Evolutionary conservation across 2,797 vertebrate genomes (phyloP), one percentile per base, ranked within the genome.

Genomic region (Corythornis leucogaster): DNA sequence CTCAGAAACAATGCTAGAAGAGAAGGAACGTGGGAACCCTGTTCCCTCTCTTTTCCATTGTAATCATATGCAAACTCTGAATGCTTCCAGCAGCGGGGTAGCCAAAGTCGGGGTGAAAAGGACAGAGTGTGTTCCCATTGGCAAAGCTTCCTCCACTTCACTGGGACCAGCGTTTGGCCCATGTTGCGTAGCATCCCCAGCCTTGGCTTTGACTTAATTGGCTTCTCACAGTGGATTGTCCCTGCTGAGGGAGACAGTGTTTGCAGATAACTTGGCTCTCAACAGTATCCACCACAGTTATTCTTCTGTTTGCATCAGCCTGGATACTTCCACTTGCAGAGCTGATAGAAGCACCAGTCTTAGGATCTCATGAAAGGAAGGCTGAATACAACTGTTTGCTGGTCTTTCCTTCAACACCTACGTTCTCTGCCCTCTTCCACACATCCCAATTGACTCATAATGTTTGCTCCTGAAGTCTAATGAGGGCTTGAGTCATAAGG

Each of bases 11-110:
- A 95, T 86, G 58, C 62, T 40, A 62, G 85, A 54, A 63, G 77
- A 93, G 85, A 50, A 85, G 73, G 58, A 92, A 94, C 4, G 68
- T 95, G 93, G 94, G 94, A 93, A 95, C 38, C 85, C 74, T 79
- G 31, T 91, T 94, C 90, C 45, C 40, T 93, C 30, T 82, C 88
- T 82, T 91, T 94, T 93, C 84, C 54, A 75, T 45, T 75, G 33
- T 42, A 80, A 6, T 68, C 21, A 0, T 91, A 90, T 80, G 69
- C 19, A 57, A 84, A 71, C 58, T 53, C 75, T 73, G 84, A 94
- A 78, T 62, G 33, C 73, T 94, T 92, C 80, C 76, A 92, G 71
- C 50, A 77, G 4, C 2, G 4, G 57, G 64, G 67, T 79, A 91
- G 87, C 83, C 95, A 92, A 70, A 91, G 71, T 59, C 0, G 0